Conservation (phyloP, 2,797 vertebrate genomes). For the Gila robusta region DNA sequence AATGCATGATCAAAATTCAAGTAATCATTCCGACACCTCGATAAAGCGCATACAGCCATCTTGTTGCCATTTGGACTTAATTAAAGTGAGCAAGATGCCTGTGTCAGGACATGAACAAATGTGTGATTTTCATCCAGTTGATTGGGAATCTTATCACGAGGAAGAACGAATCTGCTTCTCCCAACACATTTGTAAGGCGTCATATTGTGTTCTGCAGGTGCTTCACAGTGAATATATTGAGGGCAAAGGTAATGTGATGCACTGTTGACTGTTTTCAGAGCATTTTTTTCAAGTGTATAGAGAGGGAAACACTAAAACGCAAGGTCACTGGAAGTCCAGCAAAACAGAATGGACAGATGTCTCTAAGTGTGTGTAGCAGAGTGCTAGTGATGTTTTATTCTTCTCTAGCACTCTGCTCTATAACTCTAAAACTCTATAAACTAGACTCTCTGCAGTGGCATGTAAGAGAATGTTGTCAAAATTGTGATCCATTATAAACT, state of each 20-base stretch:
- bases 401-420: neutral
- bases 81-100: constrained; percentile 32
- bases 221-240: constrained; percentile 1
- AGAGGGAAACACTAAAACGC: neutral
- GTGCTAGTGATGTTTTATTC: neutral
- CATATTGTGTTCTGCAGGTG: neutral
- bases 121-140: constrained; percentile 36
- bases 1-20: constrained; percentile 47
- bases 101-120: constrained; percentile 37
- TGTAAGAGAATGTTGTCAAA: constrained; percentile 12
- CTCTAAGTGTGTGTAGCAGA: neutral
- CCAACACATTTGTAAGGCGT: neutral
- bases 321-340: neutral
- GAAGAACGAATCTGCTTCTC: constrained; percentile 5
- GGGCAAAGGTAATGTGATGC: neutral
- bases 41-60: constrained; percentile 32
- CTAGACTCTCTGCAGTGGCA: neutral
- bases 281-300: neutral
- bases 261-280: neutral
- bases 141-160: constrained; percentile 13
- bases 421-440: neutral
- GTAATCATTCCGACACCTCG: constrained; percentile 5
- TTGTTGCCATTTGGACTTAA: constrained; percentile 31
- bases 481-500: constrained; percentile 29
- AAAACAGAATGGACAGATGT: constrained; percentile 1